Evolutionary conservation across 2,113 vertebrate genomes (phyloP), one percentile per base, ranked within the genome.

Genomic region (Dipodomys ordii): DNA sequence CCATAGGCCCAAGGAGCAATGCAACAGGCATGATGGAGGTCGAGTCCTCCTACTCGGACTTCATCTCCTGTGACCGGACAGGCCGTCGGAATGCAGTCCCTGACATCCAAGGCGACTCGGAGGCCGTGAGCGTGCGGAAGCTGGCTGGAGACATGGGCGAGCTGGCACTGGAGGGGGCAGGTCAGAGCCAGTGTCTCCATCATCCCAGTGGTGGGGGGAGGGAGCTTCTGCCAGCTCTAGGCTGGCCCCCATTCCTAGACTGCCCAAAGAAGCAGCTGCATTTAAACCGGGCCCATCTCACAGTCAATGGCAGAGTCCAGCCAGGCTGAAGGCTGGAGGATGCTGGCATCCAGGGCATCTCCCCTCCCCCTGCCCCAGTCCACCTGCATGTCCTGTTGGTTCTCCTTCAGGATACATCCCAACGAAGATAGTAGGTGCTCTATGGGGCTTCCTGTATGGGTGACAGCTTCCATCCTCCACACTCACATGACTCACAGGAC

Each of bases 81-180:
- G 99, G 99, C 88, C 99, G 99, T 92, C 99, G 99, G 98, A 99
- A 99, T 72, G 99, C 99, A 0, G 98, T 99, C 88, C 99, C 99
- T 0, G 99, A 99, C 98, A 99, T 99, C 97, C 96, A 98, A 35
- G 97, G 98, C 6, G 98, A 99, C 57, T 98, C 98, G 0, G 92
- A 94, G 67, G 97, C 74, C 8, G 97, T 98, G 98, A 99, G 98
- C 89, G 98, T 99, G 97, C 98, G 98, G 94, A 99, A 99, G 91
- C 98, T 99, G 96, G 98, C 99, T 18, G 97, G 99, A 97, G 99
- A 98, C 97, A 98, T 99, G 96, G 98, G 98, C 6, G 98, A 98
- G 71, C 97, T 98, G 0, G 74, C 97, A 0, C 94, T 98, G 0
- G 92, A 98, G 72, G 97, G 97, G 49, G 93, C 97, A 98, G 98